Base-by-base conservation (phyloP, 2,797 vertebrate species). In the Sarcophilus harrisii region DNA sequence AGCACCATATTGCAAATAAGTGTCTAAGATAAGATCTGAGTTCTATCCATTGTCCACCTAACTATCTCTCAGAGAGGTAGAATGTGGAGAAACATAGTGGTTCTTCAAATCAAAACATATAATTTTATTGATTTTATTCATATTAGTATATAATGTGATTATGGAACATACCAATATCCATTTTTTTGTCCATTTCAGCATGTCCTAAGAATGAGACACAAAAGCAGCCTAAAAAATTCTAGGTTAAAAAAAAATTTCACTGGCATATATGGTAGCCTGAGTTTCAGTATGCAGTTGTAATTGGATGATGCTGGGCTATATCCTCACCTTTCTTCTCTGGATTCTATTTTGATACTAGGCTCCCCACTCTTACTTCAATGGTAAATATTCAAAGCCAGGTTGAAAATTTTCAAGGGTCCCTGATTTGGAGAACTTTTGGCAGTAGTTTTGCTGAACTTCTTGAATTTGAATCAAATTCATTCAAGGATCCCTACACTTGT, bases 231-330 rank as follows among this genome's bases (percentile, higher is more conserved):
- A 54, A n/a, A 29, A 62, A 13, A 91, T 16, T 49, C 29, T 87
- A 81, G 81, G 93, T 73, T 90, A 58, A 90, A 92, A 96, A 92
- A n/a, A 94, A 94, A 38, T 6, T 55, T 93, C 29, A 58, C n/a
- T 54, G 30, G 5, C 11, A 3, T 54, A 11, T 49, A 3, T 52
- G 49, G 28, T 21, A 38, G 18, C 38, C 90, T 38, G 90, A 87
- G 87, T 62, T 91, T 55, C 57, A 95, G 54, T 66, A 6, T 54
- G 60, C 21, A 90, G 27, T 30, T 21, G 93, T 55, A 14, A 49
- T 92, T 27, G 1, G 24, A 1, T 81, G 24, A 38, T 89, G 10
- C 28, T 1, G 5, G 57, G 54, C 66, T 4, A 28, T 66, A 24
- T 14, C 94, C 62, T 45, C 58, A 57, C 29, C 90, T 29, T 87